Evolutionary conservation across 2,797 vertebrate species (phyloP).

Genomic region (Hippopotamyrus pictus): DNA sequence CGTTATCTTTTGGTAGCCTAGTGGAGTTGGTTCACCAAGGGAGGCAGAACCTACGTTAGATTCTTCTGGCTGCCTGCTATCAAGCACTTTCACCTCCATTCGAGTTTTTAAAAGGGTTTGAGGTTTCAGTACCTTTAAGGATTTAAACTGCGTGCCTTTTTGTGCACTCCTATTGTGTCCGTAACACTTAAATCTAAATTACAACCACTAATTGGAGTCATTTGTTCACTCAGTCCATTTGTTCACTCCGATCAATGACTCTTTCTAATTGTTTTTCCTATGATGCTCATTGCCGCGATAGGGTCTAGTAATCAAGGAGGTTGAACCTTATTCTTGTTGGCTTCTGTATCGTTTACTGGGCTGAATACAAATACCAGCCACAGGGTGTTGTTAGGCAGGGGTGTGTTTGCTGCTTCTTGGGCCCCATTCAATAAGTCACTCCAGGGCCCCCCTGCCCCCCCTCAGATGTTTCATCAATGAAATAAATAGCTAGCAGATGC

Average conservation of each 20-base stretch:
- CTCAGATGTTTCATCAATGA: neutral
- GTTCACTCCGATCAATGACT: neutral
- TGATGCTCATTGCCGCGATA: neutral
- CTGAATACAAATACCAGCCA: constrained; percentile 19
- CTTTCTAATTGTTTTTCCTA: neutral
- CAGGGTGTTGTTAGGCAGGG: neutral
- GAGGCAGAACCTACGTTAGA: neutral
- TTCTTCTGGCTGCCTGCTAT: neutral
- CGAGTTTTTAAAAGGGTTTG: neutral
- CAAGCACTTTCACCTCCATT: neutral
- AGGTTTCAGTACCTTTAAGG: neutral
- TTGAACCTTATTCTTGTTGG: neutral
- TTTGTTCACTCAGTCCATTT: neutral
- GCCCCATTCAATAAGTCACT: neutral
- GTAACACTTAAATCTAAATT: neutral
- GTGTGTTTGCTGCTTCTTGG: neutral
- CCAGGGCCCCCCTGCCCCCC: neutral
- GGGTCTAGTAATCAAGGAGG: neutral
- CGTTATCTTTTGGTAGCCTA: neutral
- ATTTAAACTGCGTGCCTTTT: neutral
- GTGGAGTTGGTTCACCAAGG: neutral
- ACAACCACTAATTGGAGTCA: neutral
- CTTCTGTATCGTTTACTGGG: neutral
- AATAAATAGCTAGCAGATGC: neutral
- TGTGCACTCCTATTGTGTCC: neutral